A percentile compares a stretch with the other conserved stretches of the same genome.
Conservation (phyloP, 1,140 invertebrate species). For the Hirudo medicinalis region DNA sequence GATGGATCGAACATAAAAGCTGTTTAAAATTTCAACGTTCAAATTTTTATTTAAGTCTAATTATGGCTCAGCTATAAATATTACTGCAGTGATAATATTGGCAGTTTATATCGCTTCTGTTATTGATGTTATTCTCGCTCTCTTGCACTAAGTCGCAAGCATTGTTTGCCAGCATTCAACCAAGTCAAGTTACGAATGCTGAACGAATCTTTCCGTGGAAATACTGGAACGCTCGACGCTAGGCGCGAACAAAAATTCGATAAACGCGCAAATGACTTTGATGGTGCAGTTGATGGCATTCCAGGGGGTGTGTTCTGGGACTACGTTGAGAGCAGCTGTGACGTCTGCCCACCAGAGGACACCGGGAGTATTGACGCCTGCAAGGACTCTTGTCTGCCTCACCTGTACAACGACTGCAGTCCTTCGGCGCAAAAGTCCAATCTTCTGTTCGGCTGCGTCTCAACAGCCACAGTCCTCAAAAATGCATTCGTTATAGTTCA, state of each 20-base stretch:
- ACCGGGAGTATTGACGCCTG: neutral
- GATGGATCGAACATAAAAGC: no score
- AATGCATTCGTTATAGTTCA: constrained; percentile 49
- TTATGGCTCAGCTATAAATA: no score
- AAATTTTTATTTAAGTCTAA: no score
- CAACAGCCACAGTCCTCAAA: constrained; percentile 45
- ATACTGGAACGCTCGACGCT: neutral
- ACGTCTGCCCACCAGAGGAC: no score
- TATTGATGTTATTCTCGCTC: neutral
- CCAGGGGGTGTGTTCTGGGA: constrained; percentile 6
- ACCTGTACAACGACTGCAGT: constrained; percentile 15
- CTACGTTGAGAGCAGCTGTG: constrained; percentile 7
- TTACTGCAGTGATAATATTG: no score
- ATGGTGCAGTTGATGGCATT: neutral
- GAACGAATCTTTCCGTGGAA: neutral
- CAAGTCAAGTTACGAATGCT: no score
- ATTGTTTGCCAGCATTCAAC: no score
- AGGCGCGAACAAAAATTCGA: neutral
- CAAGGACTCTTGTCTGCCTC: constrained; percentile 7
- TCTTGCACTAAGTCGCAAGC: no score
- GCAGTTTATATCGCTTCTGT: neutral
- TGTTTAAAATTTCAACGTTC: neutral
- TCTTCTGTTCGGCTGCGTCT: constrained; percentile 21
- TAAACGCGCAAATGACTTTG: constrained; percentile 10
- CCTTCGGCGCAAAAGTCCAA: constrained; percentile 13